phyloP scores from a whole-genome alignment of 92 coral and sea anemone genomes.

The Siderastrea siderea region DNA sequence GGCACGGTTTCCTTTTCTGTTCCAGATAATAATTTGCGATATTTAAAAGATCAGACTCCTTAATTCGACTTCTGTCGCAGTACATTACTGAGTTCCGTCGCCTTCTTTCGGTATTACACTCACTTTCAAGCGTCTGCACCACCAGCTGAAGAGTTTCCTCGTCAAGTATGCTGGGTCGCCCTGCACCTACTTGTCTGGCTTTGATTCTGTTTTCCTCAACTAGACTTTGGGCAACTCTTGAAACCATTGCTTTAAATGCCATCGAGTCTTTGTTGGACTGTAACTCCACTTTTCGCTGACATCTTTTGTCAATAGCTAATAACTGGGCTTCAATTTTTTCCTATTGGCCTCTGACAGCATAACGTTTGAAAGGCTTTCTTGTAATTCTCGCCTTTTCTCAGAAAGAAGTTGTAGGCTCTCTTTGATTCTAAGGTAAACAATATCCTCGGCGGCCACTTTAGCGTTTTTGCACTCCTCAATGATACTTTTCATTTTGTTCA shows the following conservation, averaged over 20 bases:
- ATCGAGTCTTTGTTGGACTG: slow-evolving; percentile 5
- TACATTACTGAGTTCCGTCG: background rate
- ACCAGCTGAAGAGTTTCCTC: background rate
- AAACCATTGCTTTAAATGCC: slow-evolving; percentile 12
- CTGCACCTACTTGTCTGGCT: slow-evolving; percentile 10
- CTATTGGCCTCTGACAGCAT: slow-evolving; percentile 7
- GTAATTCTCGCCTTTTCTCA: slow-evolving; percentile 8
- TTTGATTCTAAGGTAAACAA: slow-evolving; percentile 3
- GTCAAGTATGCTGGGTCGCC: slow-evolving; percentile 3
- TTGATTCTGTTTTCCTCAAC: slow-evolving; percentile 16
- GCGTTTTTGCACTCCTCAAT: slow-evolving; percentile 5
- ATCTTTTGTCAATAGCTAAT: background rate
- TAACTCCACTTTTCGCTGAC: background rate
- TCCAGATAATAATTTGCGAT: slow-evolving; percentile 21
- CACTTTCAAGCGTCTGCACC: background rate
- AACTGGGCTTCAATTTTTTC: slow-evolving; percentile 7
- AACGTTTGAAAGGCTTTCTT: background rate
- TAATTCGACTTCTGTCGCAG: background rate
- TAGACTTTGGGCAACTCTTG: slow-evolving; percentile 7
- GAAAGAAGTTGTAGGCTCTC: slow-evolving; percentile 1
- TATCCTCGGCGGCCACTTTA: slow-evolving; percentile 4
- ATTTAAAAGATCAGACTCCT: slow-evolving; percentile 11
- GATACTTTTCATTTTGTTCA: slow-evolving; percentile 2
- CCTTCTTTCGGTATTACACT: background rate
- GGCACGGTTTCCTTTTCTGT: slow-evolving; percentile 10